phyloP scores from a whole-genome alignment of 2,797 vertebrate species.

The Iguana delicatissima region DNA sequence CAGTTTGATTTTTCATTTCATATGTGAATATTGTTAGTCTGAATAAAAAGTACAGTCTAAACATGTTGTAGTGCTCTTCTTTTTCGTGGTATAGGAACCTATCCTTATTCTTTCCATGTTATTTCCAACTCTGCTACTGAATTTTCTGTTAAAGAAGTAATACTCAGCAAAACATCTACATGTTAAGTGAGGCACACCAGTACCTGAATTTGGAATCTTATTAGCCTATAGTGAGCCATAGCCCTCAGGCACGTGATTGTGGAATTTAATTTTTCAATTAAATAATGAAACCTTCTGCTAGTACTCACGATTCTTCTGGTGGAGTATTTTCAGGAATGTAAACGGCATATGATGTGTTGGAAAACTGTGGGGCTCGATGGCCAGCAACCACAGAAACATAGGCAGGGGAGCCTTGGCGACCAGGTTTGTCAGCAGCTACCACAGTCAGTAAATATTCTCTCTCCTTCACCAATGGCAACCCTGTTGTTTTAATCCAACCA shows the following conservation, averaged over 20 bases:
- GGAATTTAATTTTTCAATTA: background rate
- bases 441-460: slow-evolving; percentile 88
- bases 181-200: background rate
- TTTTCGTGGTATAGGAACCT: no score
- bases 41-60: no score
- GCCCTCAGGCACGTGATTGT: background rate
- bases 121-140: no score
- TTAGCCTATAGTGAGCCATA: background rate
- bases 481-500: slow-evolving; percentile 87
- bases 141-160: no score
- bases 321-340: slow-evolving; percentile 84
- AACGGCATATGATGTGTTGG: slow-evolving; percentile 84
- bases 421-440: slow-evolving; percentile 85
- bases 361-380: slow-evolving; percentile 86
- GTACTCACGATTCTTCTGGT: slow-evolving; percentile 86
- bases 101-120: no score
- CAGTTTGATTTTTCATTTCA: no score
- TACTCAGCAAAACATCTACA: no score
- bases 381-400: slow-evolving; percentile 87
- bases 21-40: no score
- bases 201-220: background rate
- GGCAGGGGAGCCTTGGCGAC: slow-evolving; percentile 83
- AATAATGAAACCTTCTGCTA: background rate
- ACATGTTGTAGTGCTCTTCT: no score
- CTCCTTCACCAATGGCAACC: slow-evolving; percentile 85